A percentile compares a stretch with the other conserved stretches of the same genome.
These are phyloP conservation scores for Pentamera pediparva DNA, from an alignment of 53 echinoderm and acorn worm species.

Conservation along the genomic window DNA sequence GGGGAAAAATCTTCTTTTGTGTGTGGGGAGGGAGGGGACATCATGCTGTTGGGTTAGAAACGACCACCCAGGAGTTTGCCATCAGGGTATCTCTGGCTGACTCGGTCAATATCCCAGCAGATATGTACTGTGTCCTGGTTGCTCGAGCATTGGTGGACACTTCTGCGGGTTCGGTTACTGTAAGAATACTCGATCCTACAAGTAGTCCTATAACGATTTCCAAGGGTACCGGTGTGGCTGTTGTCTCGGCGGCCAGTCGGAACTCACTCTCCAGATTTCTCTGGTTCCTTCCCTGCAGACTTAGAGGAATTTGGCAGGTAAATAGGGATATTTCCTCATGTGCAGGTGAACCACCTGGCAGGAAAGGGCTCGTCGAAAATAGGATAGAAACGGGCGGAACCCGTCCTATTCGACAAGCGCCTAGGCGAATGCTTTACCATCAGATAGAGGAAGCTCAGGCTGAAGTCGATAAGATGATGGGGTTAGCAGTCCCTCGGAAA, in stretches of 20 bases:
- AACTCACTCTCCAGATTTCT: not conserved
- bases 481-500: slow-evolving; percentile 23
- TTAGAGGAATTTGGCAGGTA: not conserved
- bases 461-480: not conserved
- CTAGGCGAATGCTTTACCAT: slow-evolving; percentile 14
- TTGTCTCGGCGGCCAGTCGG: not conserved
- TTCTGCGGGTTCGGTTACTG: not conserved
- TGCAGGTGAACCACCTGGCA: not conserved
- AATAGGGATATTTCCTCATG: slow-evolving; percentile 20
- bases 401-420: not conserved
- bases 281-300: not conserved
- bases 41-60: not conserved
- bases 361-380: not conserved
- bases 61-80: not conserved
- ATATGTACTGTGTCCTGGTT: not conserved
- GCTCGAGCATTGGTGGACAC: not conserved
- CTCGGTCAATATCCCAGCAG: not conserved
- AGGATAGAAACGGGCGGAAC: not conserved
- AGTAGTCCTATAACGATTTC: not conserved
- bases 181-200: not conserved
- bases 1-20: not conserved
- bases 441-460: not conserved
- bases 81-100: not conserved
- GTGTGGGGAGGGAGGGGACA: not conserved
- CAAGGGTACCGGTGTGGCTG: not conserved